A percentile compares a stretch with the other conserved stretches of the same genome.
Conservation (phyloP, 2,888 invertebrate genomes). For the Loripinus fragilis region DNA sequence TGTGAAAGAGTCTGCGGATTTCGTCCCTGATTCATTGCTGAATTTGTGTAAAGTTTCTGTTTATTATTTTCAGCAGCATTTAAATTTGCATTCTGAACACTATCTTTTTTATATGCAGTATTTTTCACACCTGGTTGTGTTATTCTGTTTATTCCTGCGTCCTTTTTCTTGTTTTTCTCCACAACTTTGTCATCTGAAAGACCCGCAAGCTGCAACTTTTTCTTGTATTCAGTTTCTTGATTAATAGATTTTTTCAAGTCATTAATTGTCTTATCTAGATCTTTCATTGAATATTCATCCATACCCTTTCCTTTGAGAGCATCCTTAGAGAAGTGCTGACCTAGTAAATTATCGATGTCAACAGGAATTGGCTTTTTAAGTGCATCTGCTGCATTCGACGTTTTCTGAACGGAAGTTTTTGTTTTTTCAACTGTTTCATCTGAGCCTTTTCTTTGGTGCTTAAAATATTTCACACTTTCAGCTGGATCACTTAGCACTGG, state of each 20-base stretch:
- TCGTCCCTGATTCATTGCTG: not conserved
- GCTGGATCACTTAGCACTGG: slow-evolving; percentile 16
- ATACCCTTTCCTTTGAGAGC: slow-evolving; percentile 23
- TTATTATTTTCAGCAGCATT: no score
- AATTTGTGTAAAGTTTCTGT: not conserved
- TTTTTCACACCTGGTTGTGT: no score
- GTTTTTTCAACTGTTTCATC: not conserved
- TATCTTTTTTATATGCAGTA: no score
- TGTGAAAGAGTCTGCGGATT: not conserved
- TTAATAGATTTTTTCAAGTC: slow-evolving; percentile 56
- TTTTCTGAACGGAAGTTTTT: not conserved
- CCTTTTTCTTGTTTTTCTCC: slow-evolving; percentile 1
- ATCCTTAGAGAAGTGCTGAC: slow-evolving; percentile 47
- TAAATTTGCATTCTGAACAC: no score
- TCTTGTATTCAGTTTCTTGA: slow-evolving; percentile 47
- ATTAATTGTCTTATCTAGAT: slow-evolving; percentile 54
- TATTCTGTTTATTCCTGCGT: no score
- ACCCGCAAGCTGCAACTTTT: slow-evolving; percentile 27
- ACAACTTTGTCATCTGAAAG: not conserved
- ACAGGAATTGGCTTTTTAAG: slow-evolving; percentile 4
- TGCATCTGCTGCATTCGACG: not conserved
- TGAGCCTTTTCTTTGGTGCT: not conserved
- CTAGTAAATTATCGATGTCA: slow-evolving; percentile 43
- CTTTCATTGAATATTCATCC: slow-evolving; percentile 43
- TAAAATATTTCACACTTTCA: slow-evolving; percentile 5